These are phyloP conservation scores for Phytoseiulus persimilis DNA, from an alignment of 2,888 invertebrate genomes.

Conservation along the genomic window DNA sequence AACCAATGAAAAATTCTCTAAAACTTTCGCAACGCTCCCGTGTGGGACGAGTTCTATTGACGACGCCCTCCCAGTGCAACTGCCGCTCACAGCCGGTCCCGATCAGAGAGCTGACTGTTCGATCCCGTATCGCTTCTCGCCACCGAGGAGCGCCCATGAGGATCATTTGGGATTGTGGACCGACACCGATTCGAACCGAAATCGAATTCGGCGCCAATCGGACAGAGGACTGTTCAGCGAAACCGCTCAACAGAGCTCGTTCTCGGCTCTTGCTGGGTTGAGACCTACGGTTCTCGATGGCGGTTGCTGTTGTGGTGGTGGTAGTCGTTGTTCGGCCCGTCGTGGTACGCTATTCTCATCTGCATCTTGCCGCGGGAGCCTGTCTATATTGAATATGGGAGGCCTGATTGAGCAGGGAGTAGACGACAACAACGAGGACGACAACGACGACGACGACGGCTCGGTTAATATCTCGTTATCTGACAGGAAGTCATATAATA, in stretches of 20 bases:
- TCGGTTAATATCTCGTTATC: slow-evolving; percentile 39
- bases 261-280: not conserved
- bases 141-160: not conserved
- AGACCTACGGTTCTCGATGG: not conserved
- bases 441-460: not conserved
- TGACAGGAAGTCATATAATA: slow-evolving; percentile 38
- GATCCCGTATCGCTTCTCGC: not conserved
- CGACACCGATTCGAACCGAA: not conserved
- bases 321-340: not conserved
- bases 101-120: not conserved
- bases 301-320: not conserved
- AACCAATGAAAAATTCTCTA: slow-evolving; percentile 5
- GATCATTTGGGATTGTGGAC: not conserved
- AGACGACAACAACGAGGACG: not conserved
- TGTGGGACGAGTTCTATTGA: not conserved
- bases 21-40: not conserved
- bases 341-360: not conserved
- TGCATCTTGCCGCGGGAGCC: not conserved
- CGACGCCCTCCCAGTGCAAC: not conserved
- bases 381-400: not conserved
- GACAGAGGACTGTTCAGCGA: too few relatives aligned
- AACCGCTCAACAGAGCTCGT: not conserved
- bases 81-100: not conserved
- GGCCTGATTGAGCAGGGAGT: not conserved
- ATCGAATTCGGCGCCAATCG: not conserved